These are phyloP conservation scores for Microplitis deprimator DNA, from an alignment of 2,888 invertebrate genomes.

Conservation along the genomic window DNA sequence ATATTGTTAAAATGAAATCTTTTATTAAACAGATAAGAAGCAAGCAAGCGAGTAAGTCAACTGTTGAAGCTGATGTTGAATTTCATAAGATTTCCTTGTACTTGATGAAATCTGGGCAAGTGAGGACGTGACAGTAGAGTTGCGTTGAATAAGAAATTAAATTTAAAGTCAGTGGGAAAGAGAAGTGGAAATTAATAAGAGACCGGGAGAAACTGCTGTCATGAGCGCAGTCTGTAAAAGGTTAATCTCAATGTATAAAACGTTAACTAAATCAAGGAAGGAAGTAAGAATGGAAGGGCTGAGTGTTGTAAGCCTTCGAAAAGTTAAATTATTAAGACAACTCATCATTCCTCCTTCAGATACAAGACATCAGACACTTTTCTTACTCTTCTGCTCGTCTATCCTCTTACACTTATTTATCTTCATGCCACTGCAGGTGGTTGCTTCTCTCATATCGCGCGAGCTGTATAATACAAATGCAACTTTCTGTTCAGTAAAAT, in stretches of 20 bases:
- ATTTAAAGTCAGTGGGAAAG: constrained; percentile 9
- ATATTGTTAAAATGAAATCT: no score
- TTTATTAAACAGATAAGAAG: no score
- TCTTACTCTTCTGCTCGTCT: no score
- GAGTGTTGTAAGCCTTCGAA: background rate
- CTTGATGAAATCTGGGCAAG: background rate
- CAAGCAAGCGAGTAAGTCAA: no score
- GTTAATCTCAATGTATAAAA: constrained; percentile 9
- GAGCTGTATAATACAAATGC: background rate
- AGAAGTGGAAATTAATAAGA: constrained; percentile 29
- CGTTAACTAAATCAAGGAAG: background rate
- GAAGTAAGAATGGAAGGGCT: background rate
- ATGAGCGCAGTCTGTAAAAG: background rate
- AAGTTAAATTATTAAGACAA: background rate
- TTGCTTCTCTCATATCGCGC: background rate
- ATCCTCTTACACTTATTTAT: background rate
- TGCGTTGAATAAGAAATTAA: background rate
- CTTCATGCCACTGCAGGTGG: background rate
- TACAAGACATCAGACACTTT: background rate
- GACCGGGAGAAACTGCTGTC: constrained; percentile 17
- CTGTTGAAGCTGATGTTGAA: background rate
- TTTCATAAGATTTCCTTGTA: background rate
- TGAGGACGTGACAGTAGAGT: background rate
- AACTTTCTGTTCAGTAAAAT: constrained; percentile 8
- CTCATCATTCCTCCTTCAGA: background rate